Base-by-base conservation (phyloP, 2,888 invertebrate species). In the Caenorhabditis doughertyi region DNA sequence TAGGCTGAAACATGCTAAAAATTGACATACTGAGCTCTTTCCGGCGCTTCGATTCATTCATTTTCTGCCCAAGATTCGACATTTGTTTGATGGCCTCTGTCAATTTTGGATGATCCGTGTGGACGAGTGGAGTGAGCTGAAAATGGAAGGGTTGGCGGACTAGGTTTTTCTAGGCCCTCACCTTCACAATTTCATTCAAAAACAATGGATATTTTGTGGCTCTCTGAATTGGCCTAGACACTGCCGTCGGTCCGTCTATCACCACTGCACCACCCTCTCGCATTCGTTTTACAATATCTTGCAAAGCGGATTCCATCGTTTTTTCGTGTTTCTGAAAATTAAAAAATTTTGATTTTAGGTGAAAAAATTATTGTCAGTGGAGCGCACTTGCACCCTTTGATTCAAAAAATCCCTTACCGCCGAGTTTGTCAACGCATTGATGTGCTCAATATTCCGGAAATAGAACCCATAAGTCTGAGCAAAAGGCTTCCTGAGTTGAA, bases 1-100 rank as follows among this genome's bases (percentile, higher is more conserved):
- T 42, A 21, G 25, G 21, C 11, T 5, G 21, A 49, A 49, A 49
- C n/a, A n/a, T n/a, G n/a, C n/a, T n/a, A n/a, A n/a, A n/a, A n/a
- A n/a, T n/a, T n/a, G n/a, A n/a, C n/a, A n/a, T 25, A 89, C 90
- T 83, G 18, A 91, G 68, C 83, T 90, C 90, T 71, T 89, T 91
- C 55, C 88, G 76, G 44, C 90, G 56, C 51, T 89, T 89, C 47
- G 87, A 88, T 44, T 90, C 90, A 81, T 91, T 91, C 91, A 90
- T 91, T 64, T 90, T 89, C 55, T 88, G 85, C 0, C 88, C 90
- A 32, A 90, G 76, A 49, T 87, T 86, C 13, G 87, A 88, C 89
- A 90, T 89, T 67, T 88, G 87, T 74, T 89, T 88, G 18, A 89
- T 62, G 1, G 89, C 86, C 62, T 90, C 90, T 70, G 87, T 68